Percentiles rank a stretch among this genome's conserved stretches.
These are phyloP conservation scores for Hystrix cristata DNA, from an alignment of 2,113 vertebrate species.

Conservation along the genomic window DNA sequence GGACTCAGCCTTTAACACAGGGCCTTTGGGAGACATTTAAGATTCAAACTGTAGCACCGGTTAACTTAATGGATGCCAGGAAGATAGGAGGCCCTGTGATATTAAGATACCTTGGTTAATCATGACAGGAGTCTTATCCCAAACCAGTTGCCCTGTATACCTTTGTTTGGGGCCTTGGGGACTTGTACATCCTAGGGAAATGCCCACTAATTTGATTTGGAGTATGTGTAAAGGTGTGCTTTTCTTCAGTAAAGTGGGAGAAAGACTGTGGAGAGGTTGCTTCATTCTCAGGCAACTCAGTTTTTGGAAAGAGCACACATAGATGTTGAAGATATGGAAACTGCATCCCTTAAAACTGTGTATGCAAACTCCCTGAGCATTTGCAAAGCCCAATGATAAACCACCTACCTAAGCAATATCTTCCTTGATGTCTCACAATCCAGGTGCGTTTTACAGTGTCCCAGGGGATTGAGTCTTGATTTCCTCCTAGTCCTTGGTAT, in stretches of 20 bases:
- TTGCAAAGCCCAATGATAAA: neutral
- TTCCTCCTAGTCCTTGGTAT: neutral
- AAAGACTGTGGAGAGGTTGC: neutral
- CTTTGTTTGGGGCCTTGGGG: neutral
- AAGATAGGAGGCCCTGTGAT: neutral
- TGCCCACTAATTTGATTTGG: neutral
- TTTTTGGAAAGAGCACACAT: neutral
- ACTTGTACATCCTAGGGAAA: neutral
- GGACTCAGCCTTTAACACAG: neutral
- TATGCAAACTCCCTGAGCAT: neutral
- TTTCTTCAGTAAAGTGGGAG: neutral
- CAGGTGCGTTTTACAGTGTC: neutral
- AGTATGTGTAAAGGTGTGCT: neutral
- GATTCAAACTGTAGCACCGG: neutral
- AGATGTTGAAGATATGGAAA: conserved; percentile 10
- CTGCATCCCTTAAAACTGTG: neutral
- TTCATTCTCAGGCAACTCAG: neutral
- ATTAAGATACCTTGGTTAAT: neutral
- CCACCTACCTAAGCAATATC: neutral
- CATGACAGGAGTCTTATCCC: neutral
- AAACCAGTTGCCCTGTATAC: neutral
- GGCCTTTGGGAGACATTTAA: neutral
- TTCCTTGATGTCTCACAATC: neutral
- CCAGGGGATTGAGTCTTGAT: neutral
- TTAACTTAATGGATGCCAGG: neutral